phyloP scores from a whole-genome alignment of 2,113 vertebrate genomes.

The Numenius arquata region DNA sequence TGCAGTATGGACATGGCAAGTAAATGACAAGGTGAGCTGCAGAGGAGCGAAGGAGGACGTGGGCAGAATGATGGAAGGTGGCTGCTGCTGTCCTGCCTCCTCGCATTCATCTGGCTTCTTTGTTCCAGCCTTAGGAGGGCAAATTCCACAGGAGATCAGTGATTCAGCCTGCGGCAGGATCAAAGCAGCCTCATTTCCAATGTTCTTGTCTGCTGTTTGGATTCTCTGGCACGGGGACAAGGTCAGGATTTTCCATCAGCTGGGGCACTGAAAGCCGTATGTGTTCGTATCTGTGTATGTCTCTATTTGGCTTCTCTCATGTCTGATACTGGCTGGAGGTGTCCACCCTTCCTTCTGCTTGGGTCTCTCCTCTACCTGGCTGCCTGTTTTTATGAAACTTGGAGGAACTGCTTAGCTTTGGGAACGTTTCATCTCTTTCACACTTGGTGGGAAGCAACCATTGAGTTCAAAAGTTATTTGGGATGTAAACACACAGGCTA shows the following conservation, averaged over 20 bases:
- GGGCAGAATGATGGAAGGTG: background rate
- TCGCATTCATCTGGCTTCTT: background rate
- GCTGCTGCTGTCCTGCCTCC: background rate
- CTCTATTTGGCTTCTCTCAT: background rate
- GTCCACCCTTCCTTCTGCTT: background rate
- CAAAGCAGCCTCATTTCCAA: conserved; percentile 27
- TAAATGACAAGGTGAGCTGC: background rate
- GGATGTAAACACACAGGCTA: background rate
- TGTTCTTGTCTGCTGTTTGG: background rate
- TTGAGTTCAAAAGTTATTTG: background rate
- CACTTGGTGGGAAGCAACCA: background rate
- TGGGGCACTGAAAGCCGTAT: background rate
- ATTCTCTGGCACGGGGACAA: background rate
- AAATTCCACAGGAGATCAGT: conserved; percentile 42
- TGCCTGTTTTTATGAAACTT: background rate
- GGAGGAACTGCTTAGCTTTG: background rate
- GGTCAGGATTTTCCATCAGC: conserved; percentile 13
- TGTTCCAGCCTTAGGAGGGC: conserved; percentile 42
- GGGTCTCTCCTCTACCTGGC: background rate
- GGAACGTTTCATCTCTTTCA: background rate
- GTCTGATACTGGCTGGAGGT: background rate
- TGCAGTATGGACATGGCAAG: background rate
- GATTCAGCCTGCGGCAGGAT: background rate
- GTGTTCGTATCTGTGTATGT: background rate
- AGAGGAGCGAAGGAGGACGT: rapidly evolving